Conservation (phyloP, 1,140 invertebrate species). For the Euwallacea similis region DNA sequence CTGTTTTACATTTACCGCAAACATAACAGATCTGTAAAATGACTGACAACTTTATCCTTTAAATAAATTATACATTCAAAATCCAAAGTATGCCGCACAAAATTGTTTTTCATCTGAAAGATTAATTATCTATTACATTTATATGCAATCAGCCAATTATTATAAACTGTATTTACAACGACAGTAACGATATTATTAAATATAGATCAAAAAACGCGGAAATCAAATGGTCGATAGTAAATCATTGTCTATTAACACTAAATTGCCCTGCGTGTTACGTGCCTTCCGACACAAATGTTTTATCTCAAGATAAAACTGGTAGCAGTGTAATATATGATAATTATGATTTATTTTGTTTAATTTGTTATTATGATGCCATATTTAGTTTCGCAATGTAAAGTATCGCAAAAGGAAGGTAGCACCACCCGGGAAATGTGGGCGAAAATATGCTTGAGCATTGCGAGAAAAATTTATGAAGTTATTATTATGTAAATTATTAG, state of each 20-base stretch:
- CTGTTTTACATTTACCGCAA: too few species aligned
- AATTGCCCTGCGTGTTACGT: background rate
- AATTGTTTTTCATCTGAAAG: background rate
- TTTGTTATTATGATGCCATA: background rate
- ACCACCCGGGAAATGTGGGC: too few species aligned
- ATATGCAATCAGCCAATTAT: background rate
- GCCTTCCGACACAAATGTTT: background rate
- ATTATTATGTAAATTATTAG: too few species aligned
- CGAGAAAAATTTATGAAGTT: too few species aligned
- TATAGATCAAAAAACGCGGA: conserved; percentile 1
- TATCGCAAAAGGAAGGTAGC: too few species aligned
- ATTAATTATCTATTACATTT: conserved; percentile 11
- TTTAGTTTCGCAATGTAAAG: background rate
- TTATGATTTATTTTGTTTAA: conserved; percentile 16
- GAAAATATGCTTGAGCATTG: too few species aligned
- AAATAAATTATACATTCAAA: too few species aligned
- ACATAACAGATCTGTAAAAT: too few species aligned
- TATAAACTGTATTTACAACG: conserved; percentile 9
- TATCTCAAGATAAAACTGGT: conserved; percentile 4
- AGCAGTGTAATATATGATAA: conserved; percentile 16
- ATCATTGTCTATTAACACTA: conserved; percentile 9
- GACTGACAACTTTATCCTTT: too few species aligned
- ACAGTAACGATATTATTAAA: conserved; percentile 13
- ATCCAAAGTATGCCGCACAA: too few species aligned
- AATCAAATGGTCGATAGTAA: background rate